A percentile compares a stretch with the other conserved stretches of the same genome.
Conservation (phyloP, 2,888 invertebrate species). For the Melieria omissa region DNA sequence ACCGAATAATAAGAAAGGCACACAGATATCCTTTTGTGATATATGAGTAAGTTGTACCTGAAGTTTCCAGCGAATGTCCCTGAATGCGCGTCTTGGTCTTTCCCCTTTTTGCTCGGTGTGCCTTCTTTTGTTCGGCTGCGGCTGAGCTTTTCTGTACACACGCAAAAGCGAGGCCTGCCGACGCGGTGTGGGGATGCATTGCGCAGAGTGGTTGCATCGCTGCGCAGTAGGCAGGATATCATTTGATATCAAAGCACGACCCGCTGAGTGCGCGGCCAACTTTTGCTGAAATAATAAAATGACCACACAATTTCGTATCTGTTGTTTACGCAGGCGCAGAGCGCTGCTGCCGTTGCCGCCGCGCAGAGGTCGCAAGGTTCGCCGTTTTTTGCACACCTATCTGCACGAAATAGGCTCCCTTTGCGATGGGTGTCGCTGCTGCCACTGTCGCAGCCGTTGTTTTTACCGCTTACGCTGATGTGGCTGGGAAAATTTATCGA, state of each 20-base stretch:
- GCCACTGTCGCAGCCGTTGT: slow-evolving; percentile 31
- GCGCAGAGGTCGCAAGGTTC: slow-evolving; percentile 30
- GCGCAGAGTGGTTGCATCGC: not conserved
- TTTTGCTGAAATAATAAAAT: slow-evolving; percentile 46
- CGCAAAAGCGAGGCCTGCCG: slow-evolving; percentile 5
- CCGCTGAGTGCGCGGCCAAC: slow-evolving; percentile 31
- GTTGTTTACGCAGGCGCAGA: slow-evolving; percentile 29
- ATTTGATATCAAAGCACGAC: slow-evolving; percentile 55
- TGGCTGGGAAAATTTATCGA: slow-evolving; percentile 65
- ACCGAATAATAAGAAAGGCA: slow-evolving; percentile 6
- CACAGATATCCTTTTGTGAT: slow-evolving; percentile 59
- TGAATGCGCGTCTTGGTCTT: not conserved
- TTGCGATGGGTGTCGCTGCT: slow-evolving; percentile 32
- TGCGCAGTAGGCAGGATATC: slow-evolving; percentile 48
- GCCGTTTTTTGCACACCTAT: slow-evolving; percentile 27
- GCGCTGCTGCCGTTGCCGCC: slow-evolving; percentile 1
- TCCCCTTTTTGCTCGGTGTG: not conserved
- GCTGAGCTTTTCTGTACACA: slow-evolving; percentile 63
- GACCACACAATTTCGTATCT: slow-evolving; percentile 48
- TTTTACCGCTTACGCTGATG: slow-evolving; percentile 35
- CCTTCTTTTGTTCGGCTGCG: slow-evolving; percentile 44
- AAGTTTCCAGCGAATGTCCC: slow-evolving; percentile 23
- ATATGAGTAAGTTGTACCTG: slow-evolving; percentile 63
- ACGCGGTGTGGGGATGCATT: no score
- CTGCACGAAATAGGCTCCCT: slow-evolving; percentile 39